Base-by-base conservation (phyloP, 2,888 invertebrate genomes). In the Parasteatoda lunata region DNA sequence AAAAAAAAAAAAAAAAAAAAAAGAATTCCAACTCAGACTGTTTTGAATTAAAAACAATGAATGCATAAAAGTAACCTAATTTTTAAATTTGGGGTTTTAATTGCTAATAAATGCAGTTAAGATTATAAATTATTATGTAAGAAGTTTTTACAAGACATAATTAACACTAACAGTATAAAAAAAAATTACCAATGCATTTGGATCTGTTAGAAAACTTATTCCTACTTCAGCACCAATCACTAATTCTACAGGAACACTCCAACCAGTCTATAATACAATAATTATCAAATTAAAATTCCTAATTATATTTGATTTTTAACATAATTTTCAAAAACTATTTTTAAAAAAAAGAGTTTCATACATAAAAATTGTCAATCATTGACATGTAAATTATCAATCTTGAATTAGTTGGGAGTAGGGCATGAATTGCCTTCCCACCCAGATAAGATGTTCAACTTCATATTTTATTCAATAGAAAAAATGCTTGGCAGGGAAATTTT, bases 201-300 rank as follows among this genome's bases (percentile, higher is more conserved):
- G 94, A 93, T 97, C 97, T 1, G 97, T 96, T 91, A 97, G 95
- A 93, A 97, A 98, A 80, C 98, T 97, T 92, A 99, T 97, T 90
- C 98, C 94, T 81, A 96, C 94, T 91, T 96, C 95, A 45, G 98
- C 97, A n/a, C 98, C 98, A 90, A 99, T 97, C 90, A 98, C 96
- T 90, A 99, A 94, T 91, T 98, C 97, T 68, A 98, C 97, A 45
- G 98, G 98, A 91, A 98, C 97, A 90, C 97, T 96, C 97, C 98
- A 99, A 90, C 97, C 97, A 79, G 96, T 96, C 94, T 95, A 91
- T 66, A 92, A 92, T 89, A 65, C 49, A 72, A 47, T 5, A 15
- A 49, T 13, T 65, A 81, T 30, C 30, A 30, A 30, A 30, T 30
- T 30, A 30, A 30, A 30, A 1, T 30, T 30, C 2, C 0, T 30